A percentile compares a stretch with the other conserved stretches of the same genome.
phyloP scores from a whole-genome alignment of 2,797 vertebrate genomes.

The Sylvia borin region DNA sequence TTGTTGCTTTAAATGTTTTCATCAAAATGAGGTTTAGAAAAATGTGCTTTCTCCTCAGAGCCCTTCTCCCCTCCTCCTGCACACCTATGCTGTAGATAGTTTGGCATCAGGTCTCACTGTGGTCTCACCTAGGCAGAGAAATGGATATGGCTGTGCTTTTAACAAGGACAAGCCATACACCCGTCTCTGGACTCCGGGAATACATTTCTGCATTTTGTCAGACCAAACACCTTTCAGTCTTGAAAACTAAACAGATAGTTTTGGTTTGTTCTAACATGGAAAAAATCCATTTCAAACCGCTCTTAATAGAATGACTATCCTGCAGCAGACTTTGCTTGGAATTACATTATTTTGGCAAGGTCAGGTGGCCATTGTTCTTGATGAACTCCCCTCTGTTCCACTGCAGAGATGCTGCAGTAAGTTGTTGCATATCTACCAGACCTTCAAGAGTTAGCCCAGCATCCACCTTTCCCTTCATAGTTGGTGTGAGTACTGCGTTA shows the following conservation, averaged over 20 bases:
- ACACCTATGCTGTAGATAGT: background rate
- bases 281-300: background rate
- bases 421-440: background rate
- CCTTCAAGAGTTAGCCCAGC: background rate
- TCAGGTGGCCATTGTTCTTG: rapidly evolving
- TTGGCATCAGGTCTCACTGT: background rate
- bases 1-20: background rate
- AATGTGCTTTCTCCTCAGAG: background rate
- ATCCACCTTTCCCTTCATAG: background rate
- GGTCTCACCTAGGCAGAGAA: background rate
- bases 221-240: background rate
- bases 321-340: background rate
- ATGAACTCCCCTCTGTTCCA: background rate
- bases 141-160: background rate
- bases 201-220: background rate
- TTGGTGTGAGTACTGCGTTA: background rate
- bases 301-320: background rate
- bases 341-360: background rate
- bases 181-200: background rate
- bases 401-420: background rate
- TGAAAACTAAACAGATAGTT: background rate
- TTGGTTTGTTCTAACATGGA: background rate
- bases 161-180: background rate
- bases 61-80: background rate
- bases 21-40: background rate